Evolutionary conservation across 2,797 vertebrate species (phyloP).

Genomic region (Hemitrygon akajei): DNA sequence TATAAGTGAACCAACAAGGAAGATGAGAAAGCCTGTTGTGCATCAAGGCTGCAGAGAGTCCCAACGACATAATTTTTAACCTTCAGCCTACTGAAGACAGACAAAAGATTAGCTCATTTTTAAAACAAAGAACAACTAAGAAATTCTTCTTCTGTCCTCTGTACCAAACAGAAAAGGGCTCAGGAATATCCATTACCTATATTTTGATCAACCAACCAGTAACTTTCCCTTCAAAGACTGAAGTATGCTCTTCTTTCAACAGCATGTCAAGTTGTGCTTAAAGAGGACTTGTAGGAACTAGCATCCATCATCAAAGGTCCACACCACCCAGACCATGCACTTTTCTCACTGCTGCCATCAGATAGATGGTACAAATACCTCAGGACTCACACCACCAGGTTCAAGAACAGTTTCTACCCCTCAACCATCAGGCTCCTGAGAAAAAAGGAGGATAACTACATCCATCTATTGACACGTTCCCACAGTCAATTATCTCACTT

Average conservation of each 20-base stretch:
- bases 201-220: background rate
- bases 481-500: no score
- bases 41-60: background rate
- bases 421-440: no score
- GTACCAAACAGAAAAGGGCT: background rate
- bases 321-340: no score
- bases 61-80: background rate
- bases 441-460: no score
- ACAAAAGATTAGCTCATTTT: background rate
- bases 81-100: background rate
- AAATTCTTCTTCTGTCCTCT: background rate
- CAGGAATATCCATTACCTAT: background rate
- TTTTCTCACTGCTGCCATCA: no score
- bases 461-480: no score
- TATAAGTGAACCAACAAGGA: background rate
- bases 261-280: background rate
- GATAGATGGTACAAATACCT: no score
- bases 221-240: background rate
- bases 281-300: background rate
- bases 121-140: no score
- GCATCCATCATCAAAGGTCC: no score
- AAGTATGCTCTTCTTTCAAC: background rate
- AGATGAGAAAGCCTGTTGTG: background rate
- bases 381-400: no score
- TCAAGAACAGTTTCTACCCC: no score